Evolutionary conservation across 2,888 invertebrate genomes (phyloP).

Genomic region (Amorpha juglandis): DNA sequence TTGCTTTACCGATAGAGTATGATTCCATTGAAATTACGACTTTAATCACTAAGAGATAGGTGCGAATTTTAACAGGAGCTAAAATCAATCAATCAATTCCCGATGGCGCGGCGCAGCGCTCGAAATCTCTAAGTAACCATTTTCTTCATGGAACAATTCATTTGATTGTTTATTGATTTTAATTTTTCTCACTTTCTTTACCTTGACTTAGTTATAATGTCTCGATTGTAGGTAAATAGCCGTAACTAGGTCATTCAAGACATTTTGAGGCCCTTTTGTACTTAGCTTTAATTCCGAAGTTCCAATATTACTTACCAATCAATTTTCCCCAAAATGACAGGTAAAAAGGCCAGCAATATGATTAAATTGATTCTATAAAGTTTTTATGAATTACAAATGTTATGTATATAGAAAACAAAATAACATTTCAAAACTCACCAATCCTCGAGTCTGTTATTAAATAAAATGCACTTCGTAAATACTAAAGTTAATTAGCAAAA

Average conservation of each 20-base stretch:
- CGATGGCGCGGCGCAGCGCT: not conserved
- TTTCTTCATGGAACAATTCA: slow-evolving; percentile 23
- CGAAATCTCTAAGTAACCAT: slow-evolving; percentile 12
- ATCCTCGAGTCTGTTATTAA: not conserved
- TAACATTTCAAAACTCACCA: not conserved
- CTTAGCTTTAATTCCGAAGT: no score
- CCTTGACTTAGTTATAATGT: slow-evolving; percentile 32
- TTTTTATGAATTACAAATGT: not conserved
- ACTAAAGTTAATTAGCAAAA: slow-evolving; percentile 1
- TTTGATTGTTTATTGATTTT: slow-evolving; percentile 26
- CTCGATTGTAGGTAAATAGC: slow-evolving; percentile 1
- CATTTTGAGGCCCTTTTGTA: not conserved
- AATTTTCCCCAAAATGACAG: no score
- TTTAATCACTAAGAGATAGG: not conserved
- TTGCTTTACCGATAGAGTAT: slow-evolving; percentile 10
- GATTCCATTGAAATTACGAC: not conserved
- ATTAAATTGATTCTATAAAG: not conserved
- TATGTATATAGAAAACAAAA: not conserved
- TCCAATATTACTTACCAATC: no score
- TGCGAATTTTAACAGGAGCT: not conserved
- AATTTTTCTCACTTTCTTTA: slow-evolving; percentile 33
- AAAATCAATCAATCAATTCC: slow-evolving; percentile 1
- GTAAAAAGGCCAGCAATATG: not conserved
- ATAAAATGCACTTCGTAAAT: not conserved
- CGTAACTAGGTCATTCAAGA: slow-evolving; percentile 1